These are phyloP conservation scores for Eupithecia insigniata DNA, from an alignment of 2,888 invertebrate genomes.

Conservation along the genomic window DNA sequence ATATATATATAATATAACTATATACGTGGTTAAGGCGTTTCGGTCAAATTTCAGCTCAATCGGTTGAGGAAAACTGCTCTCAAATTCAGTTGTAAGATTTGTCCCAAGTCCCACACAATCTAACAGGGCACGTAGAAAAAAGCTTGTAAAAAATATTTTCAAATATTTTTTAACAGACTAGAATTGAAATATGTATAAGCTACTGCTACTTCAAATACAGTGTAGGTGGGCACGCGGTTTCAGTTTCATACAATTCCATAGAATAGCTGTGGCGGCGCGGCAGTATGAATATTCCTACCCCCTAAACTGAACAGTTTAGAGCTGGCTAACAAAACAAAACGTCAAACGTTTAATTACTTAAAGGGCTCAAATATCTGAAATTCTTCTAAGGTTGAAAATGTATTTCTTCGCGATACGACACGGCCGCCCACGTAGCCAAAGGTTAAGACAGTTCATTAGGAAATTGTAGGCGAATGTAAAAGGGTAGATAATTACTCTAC, in stretches of 20 bases:
- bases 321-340: neutral
- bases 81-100: too few species aligned
- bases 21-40: too few species aligned
- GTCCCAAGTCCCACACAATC: too few species aligned
- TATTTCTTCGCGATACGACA: constrained; percentile 7
- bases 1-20: too few species aligned
- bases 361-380: neutral
- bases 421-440: constrained; percentile 23
- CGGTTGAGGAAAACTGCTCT: too few species aligned
- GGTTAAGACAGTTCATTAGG: constrained; percentile 41
- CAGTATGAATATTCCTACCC: neutral
- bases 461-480: constrained; percentile 29
- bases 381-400: neutral
- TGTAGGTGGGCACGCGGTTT: neutral
- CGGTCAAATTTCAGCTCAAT: too few species aligned
- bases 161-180: neutral
- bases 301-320: neutral
- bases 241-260: constrained; percentile 3
- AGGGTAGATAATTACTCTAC: constrained; percentile 19
- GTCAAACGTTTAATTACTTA: neutral
- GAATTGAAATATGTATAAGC: neutral
- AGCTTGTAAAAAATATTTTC: too few species aligned
- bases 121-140: too few species aligned
- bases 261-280: neutral
- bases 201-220: neutral